Base-by-base conservation (phyloP, 2,797 vertebrate genomes). In the Alcedo atthis region DNA sequence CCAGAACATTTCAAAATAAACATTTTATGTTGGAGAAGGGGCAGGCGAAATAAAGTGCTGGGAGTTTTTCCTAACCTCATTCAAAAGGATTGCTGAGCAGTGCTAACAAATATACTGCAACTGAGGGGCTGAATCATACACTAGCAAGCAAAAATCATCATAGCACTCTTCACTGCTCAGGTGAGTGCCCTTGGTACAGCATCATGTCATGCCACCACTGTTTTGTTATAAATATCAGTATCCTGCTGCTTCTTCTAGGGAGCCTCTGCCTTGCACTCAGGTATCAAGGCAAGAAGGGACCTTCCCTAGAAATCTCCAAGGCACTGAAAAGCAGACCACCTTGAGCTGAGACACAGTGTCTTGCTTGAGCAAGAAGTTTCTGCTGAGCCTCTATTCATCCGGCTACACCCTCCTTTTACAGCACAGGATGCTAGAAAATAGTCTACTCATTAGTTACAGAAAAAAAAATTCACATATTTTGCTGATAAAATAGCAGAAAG, bases 1-100 rank as follows among this genome's bases (percentile, higher is more conserved):
- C 20, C 7, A 24, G 10, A 70, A 63, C 10, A 17, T 45, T 53
- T 59, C 12, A 57, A 68, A 67, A 58, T 12, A 70, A 76, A 30
- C 1, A 14, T 59, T 70, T 82, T 30, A n/a, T 33, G 6, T 46
- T 11, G 3, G 20, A 21, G 2, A 71, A 55, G 11, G 14, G 24
- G 1, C 62, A 51, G 13, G 3, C 1, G 6, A 3, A 53, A 32
- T 37, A 68, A 81, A 75, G 22, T 21, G 3, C 4, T 28, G 3
- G 0, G 4, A 46, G 37, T 43, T 84, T 66, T 64, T 3, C 35
- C 42, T 53, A 13, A 3, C 12, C 30, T 61, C 4, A 1, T 35
- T 46, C 25, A n/a, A n/a, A 49, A 61, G 33, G 32, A 78, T 18
- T 67, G 8, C 10, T 61, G 37, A 64, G 25, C 17, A 68, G 20